phyloP scores from a whole-genome alignment of 1,140 invertebrate genomes.

The Bombus ignitus region DNA sequence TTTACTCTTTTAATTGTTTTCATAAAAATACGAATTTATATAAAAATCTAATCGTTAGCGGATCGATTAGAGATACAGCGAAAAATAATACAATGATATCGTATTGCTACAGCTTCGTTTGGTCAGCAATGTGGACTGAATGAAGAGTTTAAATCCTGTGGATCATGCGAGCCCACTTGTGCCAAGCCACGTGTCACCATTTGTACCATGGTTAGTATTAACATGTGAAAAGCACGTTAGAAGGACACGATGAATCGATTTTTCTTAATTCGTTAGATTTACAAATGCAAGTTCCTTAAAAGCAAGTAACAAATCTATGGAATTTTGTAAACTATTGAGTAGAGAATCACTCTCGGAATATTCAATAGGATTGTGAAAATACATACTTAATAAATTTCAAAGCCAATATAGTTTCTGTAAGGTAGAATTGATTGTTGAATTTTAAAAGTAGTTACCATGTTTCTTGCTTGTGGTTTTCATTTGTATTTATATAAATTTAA shows the following conservation, averaged over 20 bases:
- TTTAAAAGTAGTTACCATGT: background rate
- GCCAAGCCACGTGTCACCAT: background rate
- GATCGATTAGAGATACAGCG: no score
- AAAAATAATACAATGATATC: background rate
- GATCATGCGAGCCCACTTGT: slow-evolving; percentile 7
- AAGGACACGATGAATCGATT: background rate
- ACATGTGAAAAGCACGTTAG: background rate
- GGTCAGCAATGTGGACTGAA: slow-evolving; percentile 3
- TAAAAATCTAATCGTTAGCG: no score
- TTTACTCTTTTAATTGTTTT: no score
- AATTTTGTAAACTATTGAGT: background rate
- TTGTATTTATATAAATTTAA: background rate
- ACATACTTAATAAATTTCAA: no score
- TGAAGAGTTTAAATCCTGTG: slow-evolving; percentile 5
- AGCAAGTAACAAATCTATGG: background rate
- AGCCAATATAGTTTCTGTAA: no score
- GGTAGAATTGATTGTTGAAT: no score
- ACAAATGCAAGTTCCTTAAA: background rate
- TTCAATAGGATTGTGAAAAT: no score
- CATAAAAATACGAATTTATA: no score
- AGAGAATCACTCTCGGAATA: background rate
- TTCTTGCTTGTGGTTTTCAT: background rate
- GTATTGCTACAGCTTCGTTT: background rate
- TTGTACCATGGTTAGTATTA: background rate
- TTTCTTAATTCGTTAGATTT: background rate